Conservation (phyloP, 2,113 vertebrate species). For the Pluvialis apricaria region DNA sequence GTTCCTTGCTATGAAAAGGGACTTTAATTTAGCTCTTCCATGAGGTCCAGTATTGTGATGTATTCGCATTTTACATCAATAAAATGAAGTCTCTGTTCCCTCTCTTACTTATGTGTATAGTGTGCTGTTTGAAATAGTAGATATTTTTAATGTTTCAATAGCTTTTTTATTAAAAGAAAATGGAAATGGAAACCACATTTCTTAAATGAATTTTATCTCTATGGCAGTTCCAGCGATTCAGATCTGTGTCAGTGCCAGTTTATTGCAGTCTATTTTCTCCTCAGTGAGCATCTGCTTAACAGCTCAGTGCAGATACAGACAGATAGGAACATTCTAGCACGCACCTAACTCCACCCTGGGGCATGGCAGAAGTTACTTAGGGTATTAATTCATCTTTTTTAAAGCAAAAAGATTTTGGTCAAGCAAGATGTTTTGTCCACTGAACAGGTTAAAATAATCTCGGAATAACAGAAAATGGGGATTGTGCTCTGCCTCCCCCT, state of each 20-base stretch:
- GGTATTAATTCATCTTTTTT: neutral
- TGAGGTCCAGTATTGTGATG: neutral
- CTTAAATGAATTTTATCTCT: conserved; percentile 20
- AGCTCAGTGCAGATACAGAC: conserved; percentile 34
- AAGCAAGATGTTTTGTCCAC: neutral
- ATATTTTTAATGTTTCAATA: conserved; percentile 21
- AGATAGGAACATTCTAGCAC: neutral
- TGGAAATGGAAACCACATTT: conserved; percentile 49
- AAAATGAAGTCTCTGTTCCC: neutral
- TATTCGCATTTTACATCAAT: neutral
- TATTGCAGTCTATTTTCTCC: conserved; percentile 39
- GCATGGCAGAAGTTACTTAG: conserved; percentile 11
- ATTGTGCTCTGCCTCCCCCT: neutral
- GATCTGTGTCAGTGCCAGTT: conserved; percentile 36
- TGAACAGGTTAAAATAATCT: neutral
- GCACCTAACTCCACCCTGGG: neutral
- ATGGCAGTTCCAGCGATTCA: conserved; percentile 7
- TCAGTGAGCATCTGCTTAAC: conserved; percentile 40
- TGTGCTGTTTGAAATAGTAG: conserved; percentile 2
- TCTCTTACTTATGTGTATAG: neutral
- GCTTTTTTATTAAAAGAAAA: conserved; percentile 60
- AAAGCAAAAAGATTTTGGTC: neutral
- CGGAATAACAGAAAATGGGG: neutral
- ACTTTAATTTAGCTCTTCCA: neutral
- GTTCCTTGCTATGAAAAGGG: neutral